Evolutionary conservation across 2,888 invertebrate genomes (phyloP), one percentile per base, ranked within the genome.

Genomic region (Athalia cordata): DNA sequence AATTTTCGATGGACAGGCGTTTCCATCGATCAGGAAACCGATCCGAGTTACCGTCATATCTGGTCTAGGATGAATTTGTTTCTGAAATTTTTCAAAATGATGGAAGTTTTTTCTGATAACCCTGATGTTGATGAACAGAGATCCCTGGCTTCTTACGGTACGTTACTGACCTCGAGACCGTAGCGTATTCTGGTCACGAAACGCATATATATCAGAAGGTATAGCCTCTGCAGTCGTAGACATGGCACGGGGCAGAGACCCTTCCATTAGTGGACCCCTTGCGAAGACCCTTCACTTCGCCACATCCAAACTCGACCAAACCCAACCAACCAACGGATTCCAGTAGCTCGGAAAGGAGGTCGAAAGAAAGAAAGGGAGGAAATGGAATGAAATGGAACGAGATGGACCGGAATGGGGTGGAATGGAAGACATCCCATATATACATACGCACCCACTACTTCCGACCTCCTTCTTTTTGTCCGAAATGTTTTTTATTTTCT

Each of bases 251-350:
- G 59, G 62, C 47, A 75, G 75, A 50, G 79, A 82, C 85, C 83
- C 86, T 84, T 83, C 82, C 84, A 84, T 85, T 86, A 86, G 81
- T 78, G 82, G 82, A 82, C 86, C 86, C 84, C 81, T 62, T 64
- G 62, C 80, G 59, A 77, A 80, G 81, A 84, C 77, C 79, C 79
- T 79, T 75, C 75, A 64, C 62, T 75, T 75, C 75, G 75, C 75
- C 75, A 75, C 75, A 75, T 75, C 75, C 50, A 75, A 75, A 75
- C 75, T 64, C 64, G 75, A 45, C 45, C 72, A 50, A 75, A 49
- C 75, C 64, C 29, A 7, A 29, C 29, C 29, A 29, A 29, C 29
- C 29, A 29, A 29, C 29, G 29, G 29, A 29, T 29, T 29, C 29
- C 29, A 2, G 29, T 29, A 29, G 29, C 29, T 29, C 29, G 29